Conservation (phyloP, 2,888 invertebrate species). For the Nezara viridula region DNA sequence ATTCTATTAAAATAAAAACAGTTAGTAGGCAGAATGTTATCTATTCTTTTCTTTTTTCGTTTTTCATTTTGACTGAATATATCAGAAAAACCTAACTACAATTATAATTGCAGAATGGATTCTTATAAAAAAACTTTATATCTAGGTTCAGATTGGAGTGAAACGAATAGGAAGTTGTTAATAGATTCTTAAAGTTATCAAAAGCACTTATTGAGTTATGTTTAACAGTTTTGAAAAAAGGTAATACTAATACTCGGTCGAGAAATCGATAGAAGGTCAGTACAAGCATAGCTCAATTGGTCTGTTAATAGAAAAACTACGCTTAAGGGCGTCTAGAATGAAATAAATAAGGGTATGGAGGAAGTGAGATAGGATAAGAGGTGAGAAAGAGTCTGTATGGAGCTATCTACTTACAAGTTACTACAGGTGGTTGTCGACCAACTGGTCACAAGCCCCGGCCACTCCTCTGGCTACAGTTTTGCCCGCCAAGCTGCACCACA, state of each 20-base stretch:
- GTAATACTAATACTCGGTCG: neutral
- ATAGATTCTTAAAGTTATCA: neutral
- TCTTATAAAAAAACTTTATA: too few species aligned
- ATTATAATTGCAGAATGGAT: neutral
- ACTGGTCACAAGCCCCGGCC: neutral
- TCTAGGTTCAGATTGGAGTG: too few species aligned
- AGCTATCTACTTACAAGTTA: conserved; percentile 24
- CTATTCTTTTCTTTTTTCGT: too few species aligned
- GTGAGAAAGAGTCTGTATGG: conserved; percentile 6
- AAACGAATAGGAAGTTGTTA: too few species aligned
- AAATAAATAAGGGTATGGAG: neutral
- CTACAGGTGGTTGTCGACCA: conserved; percentile 26
- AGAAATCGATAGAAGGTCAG: neutral
- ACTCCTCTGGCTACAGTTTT: neutral
- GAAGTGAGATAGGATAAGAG: neutral
- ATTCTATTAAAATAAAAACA: neutral
- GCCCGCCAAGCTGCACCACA: conserved; percentile 28
- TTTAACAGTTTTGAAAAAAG: neutral
- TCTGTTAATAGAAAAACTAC: neutral
- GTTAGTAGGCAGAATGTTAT: neutral
- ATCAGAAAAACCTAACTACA: neutral
- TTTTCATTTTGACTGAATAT: neutral
- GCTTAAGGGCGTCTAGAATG: neutral
- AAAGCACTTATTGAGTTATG: neutral
- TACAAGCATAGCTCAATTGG: neutral